Conservation (phyloP, 1,140 invertebrate genomes). For the Drosophila obscura region DNA sequence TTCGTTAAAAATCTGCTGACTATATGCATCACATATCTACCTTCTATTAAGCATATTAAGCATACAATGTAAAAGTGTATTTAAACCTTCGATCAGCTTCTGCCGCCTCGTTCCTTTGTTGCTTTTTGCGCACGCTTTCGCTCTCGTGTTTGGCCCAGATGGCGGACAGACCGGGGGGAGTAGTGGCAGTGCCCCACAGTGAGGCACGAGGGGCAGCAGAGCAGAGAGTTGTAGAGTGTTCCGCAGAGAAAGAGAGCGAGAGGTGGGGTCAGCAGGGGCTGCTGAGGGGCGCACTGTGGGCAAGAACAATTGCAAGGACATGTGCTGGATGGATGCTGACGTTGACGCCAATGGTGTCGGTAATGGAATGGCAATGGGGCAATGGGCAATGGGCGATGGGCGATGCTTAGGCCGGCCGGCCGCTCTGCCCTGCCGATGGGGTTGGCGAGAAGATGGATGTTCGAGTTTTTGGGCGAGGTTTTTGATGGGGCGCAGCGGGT, state of each 20-base stretch:
- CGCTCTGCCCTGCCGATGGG: slow-evolving; percentile 64
- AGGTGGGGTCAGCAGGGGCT: slow-evolving; percentile 6
- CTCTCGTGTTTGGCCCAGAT: slow-evolving; percentile 49
- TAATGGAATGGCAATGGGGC: slow-evolving; percentile 73
- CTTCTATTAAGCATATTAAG: too few relatives aligned
- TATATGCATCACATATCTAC: too few relatives aligned
- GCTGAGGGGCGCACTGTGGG: slow-evolving; percentile 21
- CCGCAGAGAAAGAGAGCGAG: background rate
- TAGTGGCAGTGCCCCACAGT: too few relatives aligned
- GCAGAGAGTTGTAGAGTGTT: too few relatives aligned
- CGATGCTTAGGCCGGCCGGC: slow-evolving; percentile 37
- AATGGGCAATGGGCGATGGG: slow-evolving; percentile 37
- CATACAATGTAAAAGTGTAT: too few relatives aligned
- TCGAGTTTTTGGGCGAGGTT: slow-evolving; percentile 33
- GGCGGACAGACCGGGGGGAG: background rate
- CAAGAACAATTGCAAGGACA: slow-evolving; percentile 82
- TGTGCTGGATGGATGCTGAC: slow-evolving; percentile 80
- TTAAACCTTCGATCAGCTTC: too few relatives aligned
- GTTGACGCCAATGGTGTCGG: slow-evolving; percentile 82
- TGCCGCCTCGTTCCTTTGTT: slow-evolving; percentile 18
- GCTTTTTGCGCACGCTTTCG: slow-evolving; percentile 74
- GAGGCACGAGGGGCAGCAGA: too few relatives aligned
- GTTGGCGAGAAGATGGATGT: slow-evolving; percentile 64
- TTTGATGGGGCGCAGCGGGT: too few relatives aligned
- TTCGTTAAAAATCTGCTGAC: too few relatives aligned